A percentile compares a stretch with the other conserved stretches of the same genome.
Conservation (phyloP, 2,113 vertebrate genomes). For the Halichoerus grypus region DNA sequence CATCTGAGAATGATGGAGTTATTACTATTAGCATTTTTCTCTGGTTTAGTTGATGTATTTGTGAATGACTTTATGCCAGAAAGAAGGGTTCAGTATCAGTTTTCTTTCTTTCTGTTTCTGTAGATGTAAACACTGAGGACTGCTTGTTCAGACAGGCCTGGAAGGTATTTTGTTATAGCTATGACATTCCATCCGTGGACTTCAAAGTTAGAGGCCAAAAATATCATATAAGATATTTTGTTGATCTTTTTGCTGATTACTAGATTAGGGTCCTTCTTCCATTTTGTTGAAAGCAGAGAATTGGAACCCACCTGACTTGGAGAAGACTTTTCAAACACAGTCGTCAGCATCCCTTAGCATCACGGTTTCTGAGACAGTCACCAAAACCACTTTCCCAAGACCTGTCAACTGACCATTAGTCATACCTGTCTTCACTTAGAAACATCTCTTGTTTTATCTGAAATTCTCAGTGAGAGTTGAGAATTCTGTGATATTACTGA, state of each 20-base stretch:
- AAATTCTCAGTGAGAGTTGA: neutral
- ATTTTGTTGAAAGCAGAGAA: neutral
- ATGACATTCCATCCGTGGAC: neutral
- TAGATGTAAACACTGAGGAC: neutral
- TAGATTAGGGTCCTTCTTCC: neutral
- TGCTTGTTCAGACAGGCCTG: neutral
- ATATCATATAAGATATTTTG: neutral
- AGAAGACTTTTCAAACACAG: neutral
- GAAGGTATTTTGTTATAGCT: neutral
- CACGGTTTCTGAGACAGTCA: neutral
- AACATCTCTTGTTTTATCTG: neutral
- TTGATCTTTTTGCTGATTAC: neutral
- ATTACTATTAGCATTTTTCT: neutral
- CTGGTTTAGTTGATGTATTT: neutral
- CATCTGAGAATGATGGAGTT: neutral
- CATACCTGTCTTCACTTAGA: neutral
- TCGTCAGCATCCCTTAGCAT: neutral
- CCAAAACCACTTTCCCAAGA: neutral
- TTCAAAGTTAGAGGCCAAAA: neutral
- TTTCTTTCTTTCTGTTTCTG: neutral
- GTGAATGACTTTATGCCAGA: neutral
- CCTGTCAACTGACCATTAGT: fast-evolving
- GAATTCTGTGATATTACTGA: neutral
- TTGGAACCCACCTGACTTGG: neutral
- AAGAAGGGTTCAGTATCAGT: neutral